Evolutionary conservation across 2,113 vertebrate species (phyloP), one percentile per base, ranked within the genome.

Genomic region (Mastomys coucha): DNA sequence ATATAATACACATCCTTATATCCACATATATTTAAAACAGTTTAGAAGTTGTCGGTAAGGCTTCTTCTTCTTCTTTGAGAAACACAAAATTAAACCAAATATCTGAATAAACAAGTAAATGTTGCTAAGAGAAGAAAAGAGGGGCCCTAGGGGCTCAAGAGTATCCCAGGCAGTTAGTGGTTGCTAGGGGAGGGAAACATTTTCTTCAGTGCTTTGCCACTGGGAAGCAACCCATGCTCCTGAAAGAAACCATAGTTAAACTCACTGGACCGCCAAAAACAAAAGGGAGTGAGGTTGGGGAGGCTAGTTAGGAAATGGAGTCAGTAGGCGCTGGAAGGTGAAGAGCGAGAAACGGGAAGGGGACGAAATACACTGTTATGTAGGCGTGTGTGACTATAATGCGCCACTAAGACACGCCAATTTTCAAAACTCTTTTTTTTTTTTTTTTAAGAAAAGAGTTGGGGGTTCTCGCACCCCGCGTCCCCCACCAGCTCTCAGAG

Each of bases 1-100:
- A 95, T 81, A 89, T 88, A 91, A 91, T 88, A 42, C 39, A 19
- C 70, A 80, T 14, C 63, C 89, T 91, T 75, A 49, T 33, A 73
- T 33, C 76, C 3, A 49, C 6, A 89, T 24, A 45, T 67, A 76
- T 20, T 69, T 87, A 51, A 87, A 89, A 73, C 53, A 33, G 93
- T 82, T 92, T 78, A 60, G 36, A 91, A 96, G 88, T 78, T 90
- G 69, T 31, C 51, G 31, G 22, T 49, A 42, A 16, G 31, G 13
- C 39, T 51, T 36, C 45, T 56, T 49, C 45, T 56, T 49, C 24
- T 80, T 24, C 36, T 73, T 80, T 88, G 19, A 67, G 73, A 93
- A 86, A 60, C 76, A 63, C 73, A 69, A 70, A 77, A 67, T 5
- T 75, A 58, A 76, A 60, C 13, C 14, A 60, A 77, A 49, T 75